These are phyloP conservation scores for Diachasmimorpha longicaudata DNA, from an alignment of 1,140 invertebrate species.

Conservation along the genomic window DNA sequence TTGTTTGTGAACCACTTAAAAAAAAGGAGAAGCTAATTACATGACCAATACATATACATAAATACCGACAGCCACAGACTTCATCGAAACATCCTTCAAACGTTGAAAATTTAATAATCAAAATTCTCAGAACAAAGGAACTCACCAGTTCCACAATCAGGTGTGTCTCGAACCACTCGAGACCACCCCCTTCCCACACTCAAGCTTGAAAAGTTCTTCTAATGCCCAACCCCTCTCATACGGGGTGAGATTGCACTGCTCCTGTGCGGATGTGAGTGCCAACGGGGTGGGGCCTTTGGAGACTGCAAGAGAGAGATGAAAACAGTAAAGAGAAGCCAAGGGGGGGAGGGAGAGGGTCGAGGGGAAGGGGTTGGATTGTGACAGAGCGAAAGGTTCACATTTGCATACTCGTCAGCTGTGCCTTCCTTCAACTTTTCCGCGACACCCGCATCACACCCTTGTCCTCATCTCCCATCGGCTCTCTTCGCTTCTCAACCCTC, in stretches of 20 bases:
- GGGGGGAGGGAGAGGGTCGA: neutral
- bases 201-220: constrained; percentile 40
- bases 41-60: neutral
- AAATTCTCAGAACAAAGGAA: neutral
- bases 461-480: neutral
- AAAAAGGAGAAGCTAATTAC: neutral
- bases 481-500: neutral
- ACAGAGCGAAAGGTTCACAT: constrained; percentile 44
- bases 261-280: constrained; percentile 24
- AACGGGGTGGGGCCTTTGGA: constrained; percentile 3
- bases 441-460: constrained; percentile 43
- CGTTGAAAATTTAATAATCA: neutral
- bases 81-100: no score
- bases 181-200: neutral
- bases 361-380: neutral
- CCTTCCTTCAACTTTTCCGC: constrained; percentile 63
- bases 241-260: constrained; percentile 49
- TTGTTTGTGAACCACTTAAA: neutral
- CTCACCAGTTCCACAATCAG: neutral
- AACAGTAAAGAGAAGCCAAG: constrained; percentile 1
- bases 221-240: constrained; percentile 45
- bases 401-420: constrained; percentile 65
- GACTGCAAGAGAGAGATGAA: constrained; percentile 24
- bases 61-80: no score
- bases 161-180: neutral